Conservation (phyloP, 1,140 invertebrate genomes). For the Calliphora vicina region DNA sequence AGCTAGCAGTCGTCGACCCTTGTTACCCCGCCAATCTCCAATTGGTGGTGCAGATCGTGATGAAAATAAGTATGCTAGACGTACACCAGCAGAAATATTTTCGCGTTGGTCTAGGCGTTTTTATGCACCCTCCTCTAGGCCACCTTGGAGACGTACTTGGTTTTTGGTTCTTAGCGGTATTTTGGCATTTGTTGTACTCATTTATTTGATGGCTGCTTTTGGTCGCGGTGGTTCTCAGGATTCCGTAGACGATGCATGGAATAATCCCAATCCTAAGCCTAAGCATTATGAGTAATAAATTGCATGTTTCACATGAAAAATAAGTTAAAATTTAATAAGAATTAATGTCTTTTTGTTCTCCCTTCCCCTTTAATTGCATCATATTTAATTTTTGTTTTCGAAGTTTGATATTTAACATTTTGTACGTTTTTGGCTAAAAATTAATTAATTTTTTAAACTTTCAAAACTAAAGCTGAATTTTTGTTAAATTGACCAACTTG, state of each 20-base stretch:
- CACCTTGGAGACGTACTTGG: conserved; percentile 61
- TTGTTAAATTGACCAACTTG: too few species aligned
- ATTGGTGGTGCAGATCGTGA: conserved; percentile 60
- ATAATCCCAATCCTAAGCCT: conserved; percentile 59
- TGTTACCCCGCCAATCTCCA: conserved; percentile 57
- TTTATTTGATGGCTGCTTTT: conserved; percentile 59
- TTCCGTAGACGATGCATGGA: conserved; percentile 52
- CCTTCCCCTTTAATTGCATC: too few species aligned
- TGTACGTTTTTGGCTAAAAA: too few species aligned
- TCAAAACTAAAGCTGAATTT: too few species aligned
- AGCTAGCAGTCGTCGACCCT: conserved; percentile 56
- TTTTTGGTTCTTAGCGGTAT: conserved; percentile 57
- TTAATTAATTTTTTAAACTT: too few species aligned
- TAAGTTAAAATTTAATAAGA: not conserved
- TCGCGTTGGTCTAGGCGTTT: conserved; percentile 62
- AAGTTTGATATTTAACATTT: too few species aligned
- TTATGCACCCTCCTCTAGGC: conserved; percentile 60
- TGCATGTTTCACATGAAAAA: not conserved
- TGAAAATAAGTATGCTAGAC: conserved; percentile 61
- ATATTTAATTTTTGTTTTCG: too few species aligned
- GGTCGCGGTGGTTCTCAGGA: conserved; percentile 52
- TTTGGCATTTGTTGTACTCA: conserved; percentile 52
- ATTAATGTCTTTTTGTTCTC: not conserved
- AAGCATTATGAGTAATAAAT: conserved; percentile 54
- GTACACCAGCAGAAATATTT: conserved; percentile 59